Conservation (phyloP, 2,113 vertebrate genomes). For the Larimichthys polyactis region DNA sequence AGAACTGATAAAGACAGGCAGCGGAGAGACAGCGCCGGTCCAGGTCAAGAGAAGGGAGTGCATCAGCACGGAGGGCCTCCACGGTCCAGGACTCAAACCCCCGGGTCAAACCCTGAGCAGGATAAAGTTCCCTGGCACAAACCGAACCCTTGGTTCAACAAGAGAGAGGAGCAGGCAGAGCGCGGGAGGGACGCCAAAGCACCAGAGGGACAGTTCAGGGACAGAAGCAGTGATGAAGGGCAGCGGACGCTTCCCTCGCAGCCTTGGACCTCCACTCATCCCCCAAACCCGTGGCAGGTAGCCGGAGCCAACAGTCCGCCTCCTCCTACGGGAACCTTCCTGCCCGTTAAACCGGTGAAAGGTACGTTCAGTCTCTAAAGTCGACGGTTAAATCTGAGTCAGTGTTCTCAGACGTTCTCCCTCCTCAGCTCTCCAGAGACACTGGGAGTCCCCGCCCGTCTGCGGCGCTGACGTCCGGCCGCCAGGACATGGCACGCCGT, state of each 20-base stretch:
- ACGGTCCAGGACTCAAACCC: not conserved
- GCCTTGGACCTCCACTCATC: rapidly evolving
- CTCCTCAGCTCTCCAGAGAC: slow-evolving; percentile 82
- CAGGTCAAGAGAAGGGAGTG: not conserved
- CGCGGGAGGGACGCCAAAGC: not conserved
- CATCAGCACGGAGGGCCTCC: not conserved
- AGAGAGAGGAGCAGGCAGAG: slow-evolving; percentile 5
- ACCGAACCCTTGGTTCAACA: slow-evolving; percentile 46
- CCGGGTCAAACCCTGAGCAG: not conserved
- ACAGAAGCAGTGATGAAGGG: not conserved
- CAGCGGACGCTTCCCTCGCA: not conserved
- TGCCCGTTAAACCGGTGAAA: not conserved
- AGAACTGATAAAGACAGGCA: not conserved
- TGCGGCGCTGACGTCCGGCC: slow-evolving; percentile 66
- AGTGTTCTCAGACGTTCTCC: not conserved
- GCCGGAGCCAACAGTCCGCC: not conserved
- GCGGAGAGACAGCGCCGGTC: not conserved
- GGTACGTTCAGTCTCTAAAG: slow-evolving; percentile 6
- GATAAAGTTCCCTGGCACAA: not conserved
- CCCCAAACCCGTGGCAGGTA: slow-evolving; percentile 17
- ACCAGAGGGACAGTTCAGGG: not conserved
- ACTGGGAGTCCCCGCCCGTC: slow-evolving; percentile 86
- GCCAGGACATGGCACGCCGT: slow-evolving; percentile 70
- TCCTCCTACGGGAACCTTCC: slow-evolving; percentile 1
- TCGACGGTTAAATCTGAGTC: too few relatives aligned